These are phyloP conservation scores for Portevinia maculata DNA, from an alignment of 2,888 invertebrate species.

Conservation along the genomic window DNA sequence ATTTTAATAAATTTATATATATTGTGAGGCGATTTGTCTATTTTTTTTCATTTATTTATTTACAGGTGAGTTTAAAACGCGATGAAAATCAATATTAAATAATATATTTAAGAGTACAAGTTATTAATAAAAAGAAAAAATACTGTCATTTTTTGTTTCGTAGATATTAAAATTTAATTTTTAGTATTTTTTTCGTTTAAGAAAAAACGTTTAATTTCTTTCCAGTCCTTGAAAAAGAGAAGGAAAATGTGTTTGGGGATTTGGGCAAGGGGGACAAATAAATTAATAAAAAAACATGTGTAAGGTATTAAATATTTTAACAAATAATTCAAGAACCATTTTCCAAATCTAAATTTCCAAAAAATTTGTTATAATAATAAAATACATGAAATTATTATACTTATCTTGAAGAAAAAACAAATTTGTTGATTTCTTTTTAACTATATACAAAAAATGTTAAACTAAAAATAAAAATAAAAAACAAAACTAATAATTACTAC, in stretches of 20 bases:
- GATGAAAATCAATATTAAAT: slow-evolving; percentile 46
- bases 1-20: slow-evolving; percentile 49
- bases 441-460: slow-evolving; percentile 55
- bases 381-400: slow-evolving; percentile 24
- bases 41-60: slow-evolving; percentile 44
- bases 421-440: slow-evolving; percentile 32
- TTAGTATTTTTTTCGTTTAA: slow-evolving; percentile 38
- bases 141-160: slow-evolving; percentile 73
- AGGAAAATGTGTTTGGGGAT: slow-evolving; percentile 19
- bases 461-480: background rate
- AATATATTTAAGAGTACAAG: slow-evolving; percentile 18
- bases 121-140: slow-evolving; percentile 61
- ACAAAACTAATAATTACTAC: slow-evolving; percentile 41
- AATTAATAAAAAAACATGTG: slow-evolving; percentile 28
- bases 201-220: slow-evolving; percentile 30
- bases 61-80: slow-evolving; percentile 53
- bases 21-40: slow-evolving; percentile 74
- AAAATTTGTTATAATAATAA: slow-evolving; percentile 46
- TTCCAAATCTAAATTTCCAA: slow-evolving; percentile 55
- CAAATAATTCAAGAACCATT: slow-evolving; percentile 67
- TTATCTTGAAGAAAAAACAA: slow-evolving; percentile 31
- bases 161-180: slow-evolving; percentile 53
- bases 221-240: slow-evolving; percentile 47
- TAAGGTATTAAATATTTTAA: slow-evolving; percentile 54
- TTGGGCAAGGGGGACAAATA: slow-evolving; percentile 19